Percentiles rank a stretch among this genome's conserved stretches.
These are phyloP conservation scores for Coelinius sp. DNA, from an alignment of 2,888 invertebrate genomes.

Conservation along the genomic window DNA sequence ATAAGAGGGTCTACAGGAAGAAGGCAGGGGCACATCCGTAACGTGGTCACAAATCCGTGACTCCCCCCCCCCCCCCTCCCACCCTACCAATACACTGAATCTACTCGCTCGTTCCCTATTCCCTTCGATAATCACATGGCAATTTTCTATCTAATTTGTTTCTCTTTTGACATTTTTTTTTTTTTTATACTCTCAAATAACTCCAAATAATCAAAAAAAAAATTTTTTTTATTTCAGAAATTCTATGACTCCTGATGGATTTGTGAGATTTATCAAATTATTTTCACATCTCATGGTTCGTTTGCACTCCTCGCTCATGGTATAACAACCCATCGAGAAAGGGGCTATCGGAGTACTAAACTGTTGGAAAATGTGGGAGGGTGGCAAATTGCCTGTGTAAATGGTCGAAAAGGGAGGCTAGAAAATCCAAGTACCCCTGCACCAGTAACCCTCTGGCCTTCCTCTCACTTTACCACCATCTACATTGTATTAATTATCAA, in stretches of 20 bases:
- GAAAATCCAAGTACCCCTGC: not conserved
- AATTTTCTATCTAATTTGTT: conserved; percentile 19
- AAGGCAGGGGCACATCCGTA: conserved; percentile 72
- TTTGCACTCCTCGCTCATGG: not conserved
- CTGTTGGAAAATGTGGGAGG: conserved; percentile 51
- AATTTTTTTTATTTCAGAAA: too few relatives aligned
- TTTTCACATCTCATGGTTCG: not conserved
- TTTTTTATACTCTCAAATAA: not conserved
- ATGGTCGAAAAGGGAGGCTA: conserved; percentile 54
- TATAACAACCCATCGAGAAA: not conserved
- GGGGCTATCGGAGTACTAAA: not conserved
- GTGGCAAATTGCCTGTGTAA: conserved; percentile 67
- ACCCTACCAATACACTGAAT: conserved; percentile 38
- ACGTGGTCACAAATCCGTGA: conserved; percentile 70
- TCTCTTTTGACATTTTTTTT: not conserved
- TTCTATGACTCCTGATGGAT: not conserved
- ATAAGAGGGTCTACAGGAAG: conserved; percentile 63
- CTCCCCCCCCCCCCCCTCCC: too few relatives aligned
- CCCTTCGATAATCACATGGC: conserved; percentile 2
- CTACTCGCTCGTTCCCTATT: not conserved
- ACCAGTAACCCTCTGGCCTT: not conserved
- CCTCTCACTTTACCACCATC: not conserved
- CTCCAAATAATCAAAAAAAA: not conserved
- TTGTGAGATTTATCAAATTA: not conserved
- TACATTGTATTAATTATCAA: conserved; percentile 16